Base-by-base conservation (phyloP, 2,113 vertebrate species). In the Pollimyrus isidori region DNA sequence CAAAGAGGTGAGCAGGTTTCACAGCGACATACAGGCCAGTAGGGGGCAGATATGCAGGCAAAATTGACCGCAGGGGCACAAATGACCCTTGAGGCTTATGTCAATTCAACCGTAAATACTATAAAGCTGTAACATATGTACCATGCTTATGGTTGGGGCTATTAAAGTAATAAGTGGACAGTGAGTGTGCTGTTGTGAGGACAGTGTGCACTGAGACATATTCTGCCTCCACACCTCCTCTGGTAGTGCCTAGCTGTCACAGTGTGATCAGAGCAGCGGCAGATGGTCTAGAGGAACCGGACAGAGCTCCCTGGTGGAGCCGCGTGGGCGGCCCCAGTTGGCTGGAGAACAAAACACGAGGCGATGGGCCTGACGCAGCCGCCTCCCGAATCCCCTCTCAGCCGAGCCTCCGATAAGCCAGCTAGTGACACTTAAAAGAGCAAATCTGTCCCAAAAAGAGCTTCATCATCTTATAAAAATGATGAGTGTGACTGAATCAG, bases 231-330 rank as follows among this genome's bases (percentile, higher is more conserved):
- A 19, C 92, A 93, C 30, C 73, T 80, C 73, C 73, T 92, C 90
- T 90, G 84, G 90, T 53, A 87, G 85, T 46, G 86, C 46, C 92
- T 93, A 92, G 90, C 91, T 93, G 94, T 95, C 92, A 93, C 89
- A 62, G 94, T 92, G 91, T 91, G 94, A 92, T 89, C 88, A 21
- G 92, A 91, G 92, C 89, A 35, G 87, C 90, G 94, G 92, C 95
- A 95, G 94, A 95, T 95, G 95, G 95, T 94, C 91, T 92, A 91
- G 91, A 93, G 93, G 94, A 94, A 92, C 92, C 88, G 91, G 91
- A 89, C 90, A 88, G 93, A 92, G 92, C 93, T 56, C 82, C 58
- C 48, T 86, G 91, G 92, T 91, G 90, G 92, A 93, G 94, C 92
- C 92, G 92, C 62, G 92, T 91, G 94, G 94, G 94, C 90, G 92